Evolutionary conservation across 2,113 vertebrate species (phyloP), one percentile per base, ranked within the genome.

Genomic region (Beaufortia kweichowensis): DNA sequence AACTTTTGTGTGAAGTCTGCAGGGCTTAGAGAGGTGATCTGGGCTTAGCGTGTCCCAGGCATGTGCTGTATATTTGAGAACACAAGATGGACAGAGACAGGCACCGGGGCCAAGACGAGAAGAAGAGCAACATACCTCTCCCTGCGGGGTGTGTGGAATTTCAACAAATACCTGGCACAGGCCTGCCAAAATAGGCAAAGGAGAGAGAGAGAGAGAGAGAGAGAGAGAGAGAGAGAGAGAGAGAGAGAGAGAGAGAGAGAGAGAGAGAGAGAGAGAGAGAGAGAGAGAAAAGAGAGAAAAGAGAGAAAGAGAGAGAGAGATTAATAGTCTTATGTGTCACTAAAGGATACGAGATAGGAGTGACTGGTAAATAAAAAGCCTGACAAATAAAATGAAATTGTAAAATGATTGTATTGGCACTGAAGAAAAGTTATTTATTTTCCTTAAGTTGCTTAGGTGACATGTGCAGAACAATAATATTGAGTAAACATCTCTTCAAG

Each of bases 81-180:
- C 77, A 84, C 75, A 75, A 88, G 83, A 87, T 80, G 76, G 85
- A 78, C 87, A 87, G 84, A 90, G 85, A 86, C 85, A 84, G 85
- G 77, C 88, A 78, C 85, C 89, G 87, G 84, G 85, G 82, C 60
- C 17, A 74, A 82, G 77, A 82, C 82, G 75, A 82, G 81, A 84
- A 79, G 83, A 81, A 76, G 74, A 76, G 83, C 78, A 81, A 80
- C 91, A 93, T 94, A 91, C 88, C 91, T 90, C 88, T 91, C 92
- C 87, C 92, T 82, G 88, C 86, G 85, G 92, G 93, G 92, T 89
- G 92, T 91, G 90, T 92, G 91, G 93, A 94, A 94, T 94, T 92
- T 90, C 86, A 89, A 92, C 90, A 93, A 93, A 92, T 92, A 93
- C 91, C 91, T 92, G 91, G 87, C 92, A 92, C 87, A 79, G 87